Percentiles rank a stretch among this genome's conserved stretches.
phyloP scores from a whole-genome alignment of 2,888 invertebrate genomes.

The Drosophila greeni region DNA sequence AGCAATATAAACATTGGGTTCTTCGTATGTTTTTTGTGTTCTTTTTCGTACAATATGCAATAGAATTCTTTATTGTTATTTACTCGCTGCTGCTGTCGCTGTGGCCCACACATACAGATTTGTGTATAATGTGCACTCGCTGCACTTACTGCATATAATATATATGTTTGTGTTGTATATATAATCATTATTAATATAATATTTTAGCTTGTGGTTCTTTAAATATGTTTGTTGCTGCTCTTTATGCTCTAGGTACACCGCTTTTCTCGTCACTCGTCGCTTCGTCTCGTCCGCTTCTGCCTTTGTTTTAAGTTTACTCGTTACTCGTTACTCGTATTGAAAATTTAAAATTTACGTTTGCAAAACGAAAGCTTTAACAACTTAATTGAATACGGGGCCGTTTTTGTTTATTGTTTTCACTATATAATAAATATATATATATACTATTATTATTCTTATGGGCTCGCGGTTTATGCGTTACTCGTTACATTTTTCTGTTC shows the following conservation, averaged over 20 bases:
- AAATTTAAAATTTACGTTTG: conserved; percentile 65
- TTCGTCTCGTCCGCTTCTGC: conserved; percentile 9
- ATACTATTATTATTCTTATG: conserved; percentile 45
- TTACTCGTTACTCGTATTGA: conserved; percentile 47
- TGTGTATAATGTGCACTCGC: conserved; percentile 40
- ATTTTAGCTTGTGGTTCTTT: conserved; percentile 62
- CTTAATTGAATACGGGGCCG: conserved; percentile 56
- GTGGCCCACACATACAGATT: conserved; percentile 38
- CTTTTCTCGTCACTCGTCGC: conserved; percentile 30
- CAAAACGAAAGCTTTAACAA: conserved; percentile 72
- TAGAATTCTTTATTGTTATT: conserved; percentile 75
- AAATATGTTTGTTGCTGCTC: conserved; percentile 68
- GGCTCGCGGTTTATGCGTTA: conserved; percentile 53
- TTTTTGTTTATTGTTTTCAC: conserved; percentile 40
- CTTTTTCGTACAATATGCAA: conserved; percentile 68
- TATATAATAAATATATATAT: conserved; percentile 46
- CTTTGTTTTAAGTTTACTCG: conserved; percentile 19
- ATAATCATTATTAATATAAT: conserved; percentile 58
- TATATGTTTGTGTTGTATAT: conserved; percentile 41
- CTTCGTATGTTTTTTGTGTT: conserved; percentile 13
- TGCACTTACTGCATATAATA: conserved; percentile 55
- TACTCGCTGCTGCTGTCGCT: conserved; percentile 44
- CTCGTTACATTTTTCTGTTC: conserved; percentile 36
- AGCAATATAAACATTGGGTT: conserved; percentile 28
- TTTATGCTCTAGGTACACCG: conserved; percentile 70